A percentile compares a stretch with the other conserved stretches of the same genome.
These are phyloP conservation scores for Agrypnus murinus DNA, from an alignment of 2,888 invertebrate genomes.

Conservation along the genomic window DNA sequence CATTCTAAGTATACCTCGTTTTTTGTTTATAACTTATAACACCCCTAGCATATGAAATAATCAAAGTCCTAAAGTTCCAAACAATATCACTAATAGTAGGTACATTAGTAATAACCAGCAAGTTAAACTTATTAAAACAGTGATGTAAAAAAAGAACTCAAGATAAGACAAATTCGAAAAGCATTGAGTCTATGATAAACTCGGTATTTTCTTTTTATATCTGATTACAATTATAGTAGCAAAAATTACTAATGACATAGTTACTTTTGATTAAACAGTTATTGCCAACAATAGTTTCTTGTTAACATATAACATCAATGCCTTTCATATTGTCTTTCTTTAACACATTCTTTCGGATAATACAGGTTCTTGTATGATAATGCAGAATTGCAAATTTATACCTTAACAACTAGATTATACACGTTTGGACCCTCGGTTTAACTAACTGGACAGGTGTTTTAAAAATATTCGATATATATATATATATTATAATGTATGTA, in stretches of 20 bases:
- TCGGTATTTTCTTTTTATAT: no score
- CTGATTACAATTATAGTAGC: no score
- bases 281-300: no score
- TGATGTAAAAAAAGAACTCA: no score
- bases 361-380: conserved; percentile 12
- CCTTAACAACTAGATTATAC: conserved; percentile 43
- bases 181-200: no score
- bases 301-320: background rate
- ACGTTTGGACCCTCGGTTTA: conserved; percentile 56
- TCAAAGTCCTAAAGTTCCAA: background rate
- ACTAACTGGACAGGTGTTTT: conserved; percentile 53
- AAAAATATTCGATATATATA: no score
- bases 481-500: background rate
- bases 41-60: background rate
- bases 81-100: no score
- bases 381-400: conserved; percentile 19
- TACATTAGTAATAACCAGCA: conserved; percentile 45
- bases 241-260: no score
- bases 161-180: conserved; percentile 24
- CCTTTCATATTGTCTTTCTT: background rate
- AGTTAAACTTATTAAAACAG: conserved; percentile 37
- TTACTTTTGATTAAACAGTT: no score
- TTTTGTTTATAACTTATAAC: no score
- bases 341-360: conserved; percentile 9
- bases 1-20: no score